A percentile compares a stretch with the other conserved stretches of the same genome.
phyloP scores from a whole-genome alignment of 2,888 invertebrate species.

The Idaea biselata region DNA sequence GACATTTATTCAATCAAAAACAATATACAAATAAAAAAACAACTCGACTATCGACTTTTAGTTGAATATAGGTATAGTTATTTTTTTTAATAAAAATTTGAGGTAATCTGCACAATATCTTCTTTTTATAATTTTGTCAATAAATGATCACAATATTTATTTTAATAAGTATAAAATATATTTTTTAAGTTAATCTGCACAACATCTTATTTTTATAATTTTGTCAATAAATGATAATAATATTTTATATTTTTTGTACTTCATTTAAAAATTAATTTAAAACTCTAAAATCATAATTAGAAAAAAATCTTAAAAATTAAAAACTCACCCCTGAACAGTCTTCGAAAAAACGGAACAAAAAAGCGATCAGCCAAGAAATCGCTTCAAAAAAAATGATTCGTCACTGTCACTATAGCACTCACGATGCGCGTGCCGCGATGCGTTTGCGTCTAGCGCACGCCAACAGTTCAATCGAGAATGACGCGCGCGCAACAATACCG shows the following conservation, averaged over 20 bases:
- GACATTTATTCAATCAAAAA: neutral
- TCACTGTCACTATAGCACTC: conserved; percentile 17
- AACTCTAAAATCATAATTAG: neutral
- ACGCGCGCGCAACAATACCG: conserved; percentile 47
- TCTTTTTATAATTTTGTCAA: no score
- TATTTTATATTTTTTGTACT: no score
- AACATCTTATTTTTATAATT: no score
- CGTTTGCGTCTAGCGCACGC: conserved; percentile 46
- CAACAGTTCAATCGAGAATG: conserved; percentile 58
- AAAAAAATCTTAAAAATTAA: neutral
- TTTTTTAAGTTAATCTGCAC: no score
- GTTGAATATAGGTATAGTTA: no score
- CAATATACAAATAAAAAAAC: no score
- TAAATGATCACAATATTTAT: no score
- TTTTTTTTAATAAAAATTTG: no score
- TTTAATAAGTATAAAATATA: no score
- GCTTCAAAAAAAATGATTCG: neutral
- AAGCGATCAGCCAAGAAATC: neutral
- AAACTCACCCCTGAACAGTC: neutral
- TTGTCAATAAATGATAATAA: no score
- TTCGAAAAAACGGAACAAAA: neutral
- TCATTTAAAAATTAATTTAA: neutral
- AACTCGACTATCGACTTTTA: no score
- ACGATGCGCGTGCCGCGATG: conserved; percentile 25
- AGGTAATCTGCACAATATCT: no score